phyloP scores from a whole-genome alignment of 2,113 vertebrate genomes.

The Cettia cetti region DNA sequence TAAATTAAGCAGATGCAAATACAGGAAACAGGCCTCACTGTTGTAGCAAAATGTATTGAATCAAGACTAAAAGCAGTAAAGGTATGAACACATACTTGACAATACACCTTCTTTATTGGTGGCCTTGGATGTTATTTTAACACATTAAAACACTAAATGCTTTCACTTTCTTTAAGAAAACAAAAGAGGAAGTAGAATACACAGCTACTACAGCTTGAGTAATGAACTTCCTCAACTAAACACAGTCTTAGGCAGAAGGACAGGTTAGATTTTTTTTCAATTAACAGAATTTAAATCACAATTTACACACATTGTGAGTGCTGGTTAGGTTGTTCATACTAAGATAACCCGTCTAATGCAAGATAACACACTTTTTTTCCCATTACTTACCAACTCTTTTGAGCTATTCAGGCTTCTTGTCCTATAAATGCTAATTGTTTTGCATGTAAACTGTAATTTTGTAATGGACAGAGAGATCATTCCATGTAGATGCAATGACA shows the following conservation, averaged over 20 bases:
- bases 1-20: background rate
- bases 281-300: background rate
- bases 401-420: background rate
- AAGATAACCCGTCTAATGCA: background rate
- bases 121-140: background rate
- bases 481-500: background rate
- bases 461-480: background rate
- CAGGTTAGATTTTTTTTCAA: background rate
- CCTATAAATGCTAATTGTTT: background rate
- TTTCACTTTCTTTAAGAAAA: slow-evolving; percentile 40
- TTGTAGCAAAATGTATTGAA: background rate
- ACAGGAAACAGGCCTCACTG: background rate
- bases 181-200: background rate
- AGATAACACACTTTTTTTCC: background rate
- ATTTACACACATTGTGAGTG: background rate
- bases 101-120: background rate
- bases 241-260: background rate
- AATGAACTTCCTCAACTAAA: background rate
- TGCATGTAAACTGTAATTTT: background rate
- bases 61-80: background rate
- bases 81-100: background rate
- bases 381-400: background rate
- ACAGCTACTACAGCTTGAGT: background rate
- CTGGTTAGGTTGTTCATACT: background rate
- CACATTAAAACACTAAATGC: background rate